Base-by-base conservation (phyloP, 1,140 invertebrate genomes). In the Phocides pigmalion region DNA sequence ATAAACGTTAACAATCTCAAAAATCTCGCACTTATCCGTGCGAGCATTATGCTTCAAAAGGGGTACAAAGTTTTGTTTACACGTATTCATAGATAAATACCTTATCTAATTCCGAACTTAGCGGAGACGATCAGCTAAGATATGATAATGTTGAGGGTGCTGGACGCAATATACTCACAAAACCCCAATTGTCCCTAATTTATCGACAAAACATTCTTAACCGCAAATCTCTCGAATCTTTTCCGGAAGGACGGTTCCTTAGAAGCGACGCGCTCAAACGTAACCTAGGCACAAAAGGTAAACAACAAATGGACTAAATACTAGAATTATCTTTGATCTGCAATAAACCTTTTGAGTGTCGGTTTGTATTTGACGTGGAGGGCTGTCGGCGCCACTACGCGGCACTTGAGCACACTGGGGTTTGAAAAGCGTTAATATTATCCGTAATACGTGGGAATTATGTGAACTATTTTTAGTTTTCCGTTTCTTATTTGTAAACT, bases 251-350 rank as follows among this genome's bases (percentile, higher is more conserved):
- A 35, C 32, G n/a, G n/a, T n/a, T 35, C 32, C 32, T 35, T 12
- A 35, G 32, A 35, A 1, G 9, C 3, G 8, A 22, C 6, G 11
- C 32, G 1, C 32, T 35, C 32, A 35, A 35, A 35, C 32, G 32
- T n/a, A 35, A 35, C 32, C 32, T 35, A 35, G 32, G 32, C 32
- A 35, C 11, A 35, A 35, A 35, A 35, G 32, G n/a, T 35, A n/a
- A 35, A 35, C 32, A 35, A 35, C 32, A 35, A 35, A 35, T 35
- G 39, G 8, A 16, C 16, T 46, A 20, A 46, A 20, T 17, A 49
- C 46, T 49, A 49, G 46, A 49, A 49, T 49, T 28, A 49, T 49
- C 12, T 49, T 49, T 49, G 46, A 49, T 49, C 46, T 28, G 20
- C n/a, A 22, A 12, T 50, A 50, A 50, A 32, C 47, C 47, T 50